Evolutionary conservation across 2,113 vertebrate species (phyloP).

Genomic region (Oostethus manadensis): DNA sequence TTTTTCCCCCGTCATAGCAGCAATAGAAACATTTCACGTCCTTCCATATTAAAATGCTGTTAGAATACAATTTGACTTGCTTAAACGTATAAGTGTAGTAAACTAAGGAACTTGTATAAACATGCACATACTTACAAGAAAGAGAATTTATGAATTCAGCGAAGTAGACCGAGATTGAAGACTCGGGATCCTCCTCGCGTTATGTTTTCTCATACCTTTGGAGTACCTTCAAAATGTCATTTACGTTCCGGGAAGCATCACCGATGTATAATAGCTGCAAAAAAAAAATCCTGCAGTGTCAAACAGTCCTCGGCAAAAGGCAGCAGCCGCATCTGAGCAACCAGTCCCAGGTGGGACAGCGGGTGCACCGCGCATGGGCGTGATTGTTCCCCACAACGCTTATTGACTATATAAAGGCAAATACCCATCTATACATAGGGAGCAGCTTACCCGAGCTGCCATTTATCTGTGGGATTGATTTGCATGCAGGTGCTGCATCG

Average conservation of each 20-base stretch:
- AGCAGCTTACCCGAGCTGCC: background rate
- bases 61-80: too few species aligned
- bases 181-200: slow-evolving; percentile 3
- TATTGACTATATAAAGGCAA: background rate
- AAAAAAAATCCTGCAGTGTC: background rate
- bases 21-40: too few species aligned
- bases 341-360: slow-evolving; percentile 38
- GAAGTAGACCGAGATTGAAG: background rate
- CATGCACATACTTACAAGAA: slow-evolving; percentile 34
- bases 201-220: slow-evolving; percentile 25
- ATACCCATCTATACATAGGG: background rate
- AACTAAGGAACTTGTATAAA: background rate
- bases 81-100: too few species aligned
- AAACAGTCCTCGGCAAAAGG: background rate
- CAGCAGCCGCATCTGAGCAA: slow-evolving; percentile 38
- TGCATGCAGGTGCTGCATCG: slow-evolving; percentile 33
- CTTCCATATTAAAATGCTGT: too few species aligned
- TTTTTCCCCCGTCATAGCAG: too few species aligned
- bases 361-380: slow-evolving; percentile 35
- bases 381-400: background rate
- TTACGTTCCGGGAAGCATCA: background rate
- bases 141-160: slow-evolving; percentile 1
- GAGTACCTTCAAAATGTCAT: background rate
- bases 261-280: slow-evolving; percentile 1
- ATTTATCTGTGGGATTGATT: slow-evolving; percentile 17